Base-by-base conservation (phyloP, 92 coral and sea anemone genomes). In the Phenganax marumi region DNA sequence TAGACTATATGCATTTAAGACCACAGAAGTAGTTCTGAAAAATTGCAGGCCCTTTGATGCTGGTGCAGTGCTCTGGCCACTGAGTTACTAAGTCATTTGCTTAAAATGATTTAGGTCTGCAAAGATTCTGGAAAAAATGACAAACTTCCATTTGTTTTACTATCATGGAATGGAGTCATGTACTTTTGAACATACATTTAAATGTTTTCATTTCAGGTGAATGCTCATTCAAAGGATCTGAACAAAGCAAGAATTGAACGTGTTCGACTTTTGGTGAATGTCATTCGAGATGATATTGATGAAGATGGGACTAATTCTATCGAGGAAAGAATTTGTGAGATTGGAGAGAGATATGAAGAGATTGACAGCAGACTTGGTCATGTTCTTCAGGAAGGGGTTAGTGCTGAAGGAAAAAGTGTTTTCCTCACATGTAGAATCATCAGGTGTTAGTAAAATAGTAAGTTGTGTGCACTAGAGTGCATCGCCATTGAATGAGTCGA, bases 241-340 rank as follows among this genome's bases (percentile, higher is more conserved):
- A 78, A 60, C 73, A 78, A 78, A 78, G 83, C 60, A 12, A 71
- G 97, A 88, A 85, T 90, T 62, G 92, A 92, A 47, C 89, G 88
- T 8, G 89, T 85, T 0, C 73, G 84, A 23, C 77, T 73, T 12
- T 51, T 90, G 69, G 68, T 92, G 79, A 75, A 72, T 10, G 92
- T 88, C 51, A 70, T 85, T 76, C 80, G 75, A 47, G 87, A 70
- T 1, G 92, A 90, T 70, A 72, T 88, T 86, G 68, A 69, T 8
- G 85, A 63, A 8, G 96, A 92, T 23, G 92, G 93, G 11, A 73
- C 65, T 26, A 88, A 86, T 43, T 86, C 78, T 11, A 77, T 92
- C 50, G 89, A 86, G 57, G 88, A 90, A 81, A 85, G 86, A 70
- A 82, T 89, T n/a, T 39, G 66, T 22, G 52, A 78, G 56, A 8